These are phyloP conservation scores for Lycaena phlaeas DNA, from an alignment of 2,888 invertebrate species.

Conservation along the genomic window DNA sequence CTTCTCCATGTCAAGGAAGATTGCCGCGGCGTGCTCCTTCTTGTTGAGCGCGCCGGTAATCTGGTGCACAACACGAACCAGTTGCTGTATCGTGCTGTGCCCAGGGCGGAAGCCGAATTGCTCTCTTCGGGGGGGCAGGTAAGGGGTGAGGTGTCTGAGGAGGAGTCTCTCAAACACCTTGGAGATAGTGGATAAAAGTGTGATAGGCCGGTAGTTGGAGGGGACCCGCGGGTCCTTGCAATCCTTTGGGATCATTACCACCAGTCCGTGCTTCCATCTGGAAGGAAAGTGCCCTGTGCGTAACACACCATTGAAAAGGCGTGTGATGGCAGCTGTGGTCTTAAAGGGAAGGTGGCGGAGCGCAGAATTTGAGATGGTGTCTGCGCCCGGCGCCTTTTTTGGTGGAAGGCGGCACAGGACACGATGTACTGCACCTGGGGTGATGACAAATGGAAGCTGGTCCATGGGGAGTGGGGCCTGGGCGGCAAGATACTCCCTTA, in stretches of 20 bases:
- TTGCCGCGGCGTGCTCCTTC: background rate
- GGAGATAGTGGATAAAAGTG: background rate
- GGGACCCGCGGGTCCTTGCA: fast-evolving
- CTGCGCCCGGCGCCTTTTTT: constrained; percentile 18
- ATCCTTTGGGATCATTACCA: too few species aligned
- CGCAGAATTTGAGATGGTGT: constrained; percentile 14
- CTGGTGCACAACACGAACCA: background rate
- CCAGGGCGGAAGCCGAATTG: constrained; percentile 7
- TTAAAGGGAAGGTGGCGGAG: constrained; percentile 11
- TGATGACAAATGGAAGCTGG: background rate
- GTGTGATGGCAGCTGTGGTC: constrained; percentile 9
- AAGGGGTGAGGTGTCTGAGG: too few species aligned
- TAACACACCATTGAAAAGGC: constrained; percentile 17
- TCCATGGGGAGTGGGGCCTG: background rate
- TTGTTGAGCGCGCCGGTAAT: background rate
- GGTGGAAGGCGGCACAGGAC: background rate
- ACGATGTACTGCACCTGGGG: background rate
- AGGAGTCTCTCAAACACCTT: background rate
- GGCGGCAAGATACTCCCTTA: background rate
- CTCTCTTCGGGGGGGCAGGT: background rate
- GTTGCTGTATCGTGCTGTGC: constrained; percentile 7
- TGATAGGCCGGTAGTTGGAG: background rate
- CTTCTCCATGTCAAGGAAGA: background rate
- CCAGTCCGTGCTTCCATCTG: too few species aligned
- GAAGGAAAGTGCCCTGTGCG: constrained; percentile 16